These are phyloP conservation scores for Lasioglossum oenotherae DNA, from an alignment of 2,888 invertebrate genomes.

Conservation along the genomic window DNA sequence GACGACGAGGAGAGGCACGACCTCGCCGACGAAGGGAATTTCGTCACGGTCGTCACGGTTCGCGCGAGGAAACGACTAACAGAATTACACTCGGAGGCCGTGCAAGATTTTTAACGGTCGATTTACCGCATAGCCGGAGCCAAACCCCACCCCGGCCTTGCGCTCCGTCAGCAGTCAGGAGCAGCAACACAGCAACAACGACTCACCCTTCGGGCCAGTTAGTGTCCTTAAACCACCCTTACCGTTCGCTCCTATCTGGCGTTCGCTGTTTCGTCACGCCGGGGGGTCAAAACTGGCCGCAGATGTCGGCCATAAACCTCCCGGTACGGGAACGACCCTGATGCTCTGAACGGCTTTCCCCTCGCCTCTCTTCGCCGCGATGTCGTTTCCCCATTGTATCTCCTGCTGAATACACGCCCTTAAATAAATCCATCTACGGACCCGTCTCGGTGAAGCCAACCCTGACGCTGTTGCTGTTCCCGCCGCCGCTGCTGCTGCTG, in stretches of 20 bases:
- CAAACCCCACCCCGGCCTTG: slow-evolving; percentile 42
- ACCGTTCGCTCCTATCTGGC: slow-evolving; percentile 62
- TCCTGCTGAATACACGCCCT: slow-evolving; percentile 81
- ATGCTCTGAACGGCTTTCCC: slow-evolving; percentile 52
- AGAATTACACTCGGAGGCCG: slow-evolving; percentile 67
- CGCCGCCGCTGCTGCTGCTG: slow-evolving; percentile 22
- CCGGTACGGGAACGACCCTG: slow-evolving; percentile 62
- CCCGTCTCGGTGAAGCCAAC: slow-evolving; percentile 61
- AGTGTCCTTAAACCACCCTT: slow-evolving; percentile 74
- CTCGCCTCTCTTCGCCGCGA: slow-evolving; percentile 38
- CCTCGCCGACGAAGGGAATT: slow-evolving; percentile 55
- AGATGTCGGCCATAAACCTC: slow-evolving; percentile 82
- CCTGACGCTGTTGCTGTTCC: slow-evolving; percentile 56
- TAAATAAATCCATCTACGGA: slow-evolving; percentile 79
- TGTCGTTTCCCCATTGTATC: slow-evolving; percentile 77
- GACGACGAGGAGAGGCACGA: slow-evolving; percentile 48
- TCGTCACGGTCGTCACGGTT: slow-evolving; percentile 69
- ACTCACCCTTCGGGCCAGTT: slow-evolving; percentile 73
- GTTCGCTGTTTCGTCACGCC: slow-evolving; percentile 81
- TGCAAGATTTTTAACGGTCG: slow-evolving; percentile 83
- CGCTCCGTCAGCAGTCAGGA: slow-evolving; percentile 31
- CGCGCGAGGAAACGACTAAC: slow-evolving; percentile 63
- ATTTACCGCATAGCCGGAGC: slow-evolving; percentile 77
- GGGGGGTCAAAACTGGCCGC: slow-evolving; percentile 83
- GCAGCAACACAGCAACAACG: slow-evolving; percentile 46